Base-by-base conservation (phyloP, 2,888 invertebrate species). In the Cephonodes hylas region DNA sequence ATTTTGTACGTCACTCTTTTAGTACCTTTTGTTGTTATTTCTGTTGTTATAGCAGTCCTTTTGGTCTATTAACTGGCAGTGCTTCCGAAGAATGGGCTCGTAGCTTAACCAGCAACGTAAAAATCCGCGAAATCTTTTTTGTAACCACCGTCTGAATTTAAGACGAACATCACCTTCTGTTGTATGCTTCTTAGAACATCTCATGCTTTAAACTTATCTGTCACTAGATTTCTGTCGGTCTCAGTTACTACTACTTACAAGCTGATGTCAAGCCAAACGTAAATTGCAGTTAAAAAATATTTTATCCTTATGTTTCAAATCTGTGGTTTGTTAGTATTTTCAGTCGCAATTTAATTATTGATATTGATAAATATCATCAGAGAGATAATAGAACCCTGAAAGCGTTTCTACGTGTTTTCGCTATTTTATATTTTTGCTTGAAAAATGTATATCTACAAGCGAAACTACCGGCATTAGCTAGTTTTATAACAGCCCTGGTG, bases 21-120 rank as follows among this genome's bases (percentile, higher is more conserved):
- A 72, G 76, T 82, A 76, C 83, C 83, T 85, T 82, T 82, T 83
- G 79, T 77, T 73, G 76, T 71, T 76, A 72, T 80, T 81, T 72
- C 74, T 77, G 70, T 74, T 74, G 74, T 78, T 80, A 72, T 78
- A 75, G 70, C 64, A 67, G 78, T 83, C 70, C 80, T 80, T 77
- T 60, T n/a, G 22, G 23, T 22, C 13, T 38, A 38, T 38, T 13
- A 27, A 53, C 18, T 27, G 27, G 25, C n/a, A 48, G 27, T 1
- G 7, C 7, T 15, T 25, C n/a, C 15, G 2, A 25, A 48, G 15
- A 25, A 15, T 7, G 3, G n/a, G 25, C 15, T 15, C 7, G 7
- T 6, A 53, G 18, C 18, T 27, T 3, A 10, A n/a, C 38, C 3
- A 38, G 38, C 38, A 38, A 38, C 38, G n/a, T n/a, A n/a, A 38